These are phyloP conservation scores for Erythrocercus mccallii DNA, from an alignment of 2,113 vertebrate genomes.

Conservation along the genomic window DNA sequence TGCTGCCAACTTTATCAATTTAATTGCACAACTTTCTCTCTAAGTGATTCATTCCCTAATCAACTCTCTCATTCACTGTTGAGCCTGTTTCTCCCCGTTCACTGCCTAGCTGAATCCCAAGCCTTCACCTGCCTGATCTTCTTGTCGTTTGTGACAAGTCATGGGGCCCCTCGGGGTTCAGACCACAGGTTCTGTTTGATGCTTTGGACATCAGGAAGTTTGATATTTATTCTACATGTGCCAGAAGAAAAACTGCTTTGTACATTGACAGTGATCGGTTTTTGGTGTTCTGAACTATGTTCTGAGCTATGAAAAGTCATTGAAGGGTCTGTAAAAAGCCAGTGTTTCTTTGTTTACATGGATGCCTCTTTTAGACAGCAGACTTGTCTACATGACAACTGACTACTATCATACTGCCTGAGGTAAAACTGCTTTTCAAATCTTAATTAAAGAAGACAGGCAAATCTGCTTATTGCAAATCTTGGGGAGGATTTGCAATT, in stretches of 20 bases:
- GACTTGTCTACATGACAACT: background rate
- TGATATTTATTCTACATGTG: background rate
- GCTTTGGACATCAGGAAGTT: background rate
- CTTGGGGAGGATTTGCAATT: background rate
- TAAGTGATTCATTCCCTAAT: constrained; percentile 43
- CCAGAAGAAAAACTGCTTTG: background rate
- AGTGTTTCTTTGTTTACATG: background rate
- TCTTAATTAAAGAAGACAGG: background rate
- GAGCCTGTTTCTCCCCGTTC: background rate
- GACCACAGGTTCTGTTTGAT: rapidly evolving
- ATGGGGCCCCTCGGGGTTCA: background rate
- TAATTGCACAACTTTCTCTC: constrained; percentile 47
- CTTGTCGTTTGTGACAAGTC: background rate
- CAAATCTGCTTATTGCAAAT: background rate
- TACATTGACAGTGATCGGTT: rapidly evolving
- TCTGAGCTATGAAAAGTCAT: background rate
- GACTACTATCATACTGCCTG: background rate
- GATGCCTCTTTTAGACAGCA: background rate
- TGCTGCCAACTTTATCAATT: constrained; percentile 45
- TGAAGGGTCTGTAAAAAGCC: background rate
- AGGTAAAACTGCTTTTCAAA: background rate
- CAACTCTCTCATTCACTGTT: background rate
- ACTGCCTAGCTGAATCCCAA: background rate
- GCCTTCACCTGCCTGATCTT: constrained; percentile 20
- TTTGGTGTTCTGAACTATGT: background rate